Evolutionary conservation across 2,888 invertebrate species (phyloP), one percentile per base, ranked within the genome.

Genomic region (Ischnus inquisitorius): DNA sequence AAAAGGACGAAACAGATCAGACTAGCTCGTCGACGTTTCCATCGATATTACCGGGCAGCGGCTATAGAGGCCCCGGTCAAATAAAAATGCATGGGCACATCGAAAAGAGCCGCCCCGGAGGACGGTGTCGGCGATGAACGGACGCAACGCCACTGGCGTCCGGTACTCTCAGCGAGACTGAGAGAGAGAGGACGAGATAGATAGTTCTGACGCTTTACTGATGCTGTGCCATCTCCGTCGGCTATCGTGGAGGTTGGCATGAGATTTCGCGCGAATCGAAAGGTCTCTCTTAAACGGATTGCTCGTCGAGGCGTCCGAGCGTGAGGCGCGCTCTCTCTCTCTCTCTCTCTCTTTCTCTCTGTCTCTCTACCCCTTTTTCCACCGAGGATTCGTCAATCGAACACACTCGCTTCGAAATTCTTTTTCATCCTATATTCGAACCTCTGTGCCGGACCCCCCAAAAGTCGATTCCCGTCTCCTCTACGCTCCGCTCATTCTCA

Each of bases 271-370:
- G 76, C 82, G 71, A 83, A 86, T 83, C 82, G 84, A 87, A 85
- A 84, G 83, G 74, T 83, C 79, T 81, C 85, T 79, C 83, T 86
- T 86, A 86, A 88, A 88, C 84, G 87, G 85, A 89, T 90, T 87
- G 85, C 85, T 86, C 85, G 77, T 79, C 77, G 86, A 83, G 69
- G 85, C 87, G 84, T 86, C 86, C 85, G 75, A 83, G 83, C 85
- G 83, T 87, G 83, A 83, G 74, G 43, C 64, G 68, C 57, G 25
- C 71, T 43, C 51, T 46, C 65, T 25, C 41, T 8, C n/a, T 51
- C 22, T 10, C n/a, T n/a, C n/a, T 25, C 51, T 14, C 46, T 16
- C 41, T 22, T 48, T 51, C 48, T 54, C 51, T n/a, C 60, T 14
- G 12, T 54, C 60, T 28, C 14, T 12, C 41, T n/a, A 51, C 25